These are phyloP conservation scores for Ochropleura plecta DNA, from an alignment of 2,888 invertebrate species.

Conservation along the genomic window DNA sequence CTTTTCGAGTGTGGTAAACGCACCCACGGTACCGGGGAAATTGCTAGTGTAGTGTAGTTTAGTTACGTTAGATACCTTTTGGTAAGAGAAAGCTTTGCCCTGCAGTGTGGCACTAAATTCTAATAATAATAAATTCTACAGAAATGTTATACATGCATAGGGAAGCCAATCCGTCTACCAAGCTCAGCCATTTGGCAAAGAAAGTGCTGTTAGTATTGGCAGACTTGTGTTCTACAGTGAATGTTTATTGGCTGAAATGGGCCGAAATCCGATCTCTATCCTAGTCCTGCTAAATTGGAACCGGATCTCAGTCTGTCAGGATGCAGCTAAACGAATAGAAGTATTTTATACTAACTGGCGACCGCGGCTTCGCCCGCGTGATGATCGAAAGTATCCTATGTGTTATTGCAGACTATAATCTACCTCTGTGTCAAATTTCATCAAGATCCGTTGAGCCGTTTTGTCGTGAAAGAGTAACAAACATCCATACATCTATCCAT, in stretches of 20 bases:
- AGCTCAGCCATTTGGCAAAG: conserved; percentile 11
- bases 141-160: not conserved
- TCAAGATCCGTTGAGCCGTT: no score
- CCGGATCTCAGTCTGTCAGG: not conserved
- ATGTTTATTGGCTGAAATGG: conserved; percentile 7
- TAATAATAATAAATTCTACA: not conserved
- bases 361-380: no score
- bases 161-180: not conserved
- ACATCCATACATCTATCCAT: no score
- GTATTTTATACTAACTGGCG: not conserved
- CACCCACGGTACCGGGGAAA: no score
- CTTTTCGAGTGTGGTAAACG: no score
- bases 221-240: not conserved
- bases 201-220: not conserved
- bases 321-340: not conserved
- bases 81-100: not conserved
- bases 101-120: not conserved
- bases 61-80: no score
- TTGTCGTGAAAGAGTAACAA: no score
- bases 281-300: not conserved
- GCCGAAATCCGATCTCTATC: not conserved
- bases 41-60: no score
- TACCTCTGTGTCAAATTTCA: no score
- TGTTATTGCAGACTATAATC: no score
- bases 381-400: no score